Percentiles rank a stretch among this genome's conserved stretches.
These are phyloP conservation scores for Felis catus DNA, from an alignment of 2,113 vertebrate species.

Conservation along the genomic window DNA sequence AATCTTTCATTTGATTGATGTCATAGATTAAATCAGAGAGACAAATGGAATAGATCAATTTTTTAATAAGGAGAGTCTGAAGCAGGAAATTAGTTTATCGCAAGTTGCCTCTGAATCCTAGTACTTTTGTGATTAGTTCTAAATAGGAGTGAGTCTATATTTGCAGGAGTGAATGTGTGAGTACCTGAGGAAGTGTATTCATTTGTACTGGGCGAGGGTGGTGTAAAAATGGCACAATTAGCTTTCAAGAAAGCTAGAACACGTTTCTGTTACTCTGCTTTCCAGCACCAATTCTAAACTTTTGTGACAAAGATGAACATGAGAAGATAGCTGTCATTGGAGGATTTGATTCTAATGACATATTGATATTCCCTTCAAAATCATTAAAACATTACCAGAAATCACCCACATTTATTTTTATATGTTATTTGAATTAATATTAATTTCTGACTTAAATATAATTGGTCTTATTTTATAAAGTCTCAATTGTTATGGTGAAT, in stretches of 20 bases:
- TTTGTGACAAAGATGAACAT: not conserved
- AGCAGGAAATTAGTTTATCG: constrained; percentile 11
- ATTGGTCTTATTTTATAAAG: not conserved
- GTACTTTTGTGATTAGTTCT: not conserved
- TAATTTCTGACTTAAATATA: not conserved
- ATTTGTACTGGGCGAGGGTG: accelerated
- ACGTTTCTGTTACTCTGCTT: not conserved
- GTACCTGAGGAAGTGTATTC: not conserved
- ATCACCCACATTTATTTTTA: not conserved
- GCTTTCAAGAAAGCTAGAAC: not conserved
- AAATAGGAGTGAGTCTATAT: not conserved
- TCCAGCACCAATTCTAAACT: not conserved
- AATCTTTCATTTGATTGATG: constrained; percentile 33
- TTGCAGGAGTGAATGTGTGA: not conserved
- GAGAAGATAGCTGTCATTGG: not conserved
- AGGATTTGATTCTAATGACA: not conserved
- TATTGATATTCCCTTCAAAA: not conserved
- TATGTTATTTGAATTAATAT: not conserved
- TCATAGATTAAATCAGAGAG: constrained; percentile 39
- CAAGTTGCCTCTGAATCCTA: not conserved
- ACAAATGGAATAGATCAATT: constrained; percentile 11
- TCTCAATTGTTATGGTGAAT: not conserved
- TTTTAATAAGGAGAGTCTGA: constrained; percentile 36
- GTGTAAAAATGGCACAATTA: not conserved
- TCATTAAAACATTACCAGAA: not conserved